These are phyloP conservation scores for Argyresthia albistria DNA, from an alignment of 2,888 invertebrate species.

Conservation along the genomic window DNA sequence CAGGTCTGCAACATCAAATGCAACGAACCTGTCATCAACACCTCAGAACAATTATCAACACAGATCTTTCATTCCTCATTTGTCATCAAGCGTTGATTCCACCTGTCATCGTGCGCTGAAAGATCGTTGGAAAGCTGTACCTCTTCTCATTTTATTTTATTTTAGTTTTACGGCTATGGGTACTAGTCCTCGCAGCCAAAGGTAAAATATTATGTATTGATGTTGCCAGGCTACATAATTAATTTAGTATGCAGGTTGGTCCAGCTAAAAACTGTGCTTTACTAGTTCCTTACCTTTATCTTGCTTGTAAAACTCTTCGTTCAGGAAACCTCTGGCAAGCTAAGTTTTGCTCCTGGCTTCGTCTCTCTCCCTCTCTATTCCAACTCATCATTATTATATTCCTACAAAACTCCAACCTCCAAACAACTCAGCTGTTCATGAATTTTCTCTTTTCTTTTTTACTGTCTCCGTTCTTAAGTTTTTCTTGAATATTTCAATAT, in stretches of 20 bases:
- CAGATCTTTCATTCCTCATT: no score
- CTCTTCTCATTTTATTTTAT: no score
- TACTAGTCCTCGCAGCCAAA: no score
- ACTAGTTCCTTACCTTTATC: conserved; percentile 6
- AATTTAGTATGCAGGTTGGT: no score
- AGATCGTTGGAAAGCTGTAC: no score
- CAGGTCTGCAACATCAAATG: no score
- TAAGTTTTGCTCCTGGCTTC: not conserved
- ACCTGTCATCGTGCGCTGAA: no score
- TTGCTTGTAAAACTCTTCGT: conserved; percentile 5
- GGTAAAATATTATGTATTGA: not conserved
- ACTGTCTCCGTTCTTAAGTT: conserved; percentile 3
- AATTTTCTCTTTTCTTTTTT: conserved; percentile 6
- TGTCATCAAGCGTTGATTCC: no score
- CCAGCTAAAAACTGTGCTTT: not conserved
- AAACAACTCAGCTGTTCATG: not conserved
- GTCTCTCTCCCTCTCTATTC: not conserved
- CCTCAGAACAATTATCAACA: no score
- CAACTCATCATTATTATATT: not conserved
- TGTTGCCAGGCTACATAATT: not conserved
- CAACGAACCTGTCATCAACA: no score
- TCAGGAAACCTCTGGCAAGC: not conserved
- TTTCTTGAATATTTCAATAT: conserved; percentile 3
- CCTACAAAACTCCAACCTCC: not conserved
- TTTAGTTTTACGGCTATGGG: not conserved